Evolutionary conservation across 2,113 vertebrate species (phyloP), one percentile per base, ranked within the genome.

Genomic region (Cricetomys ansorgei): DNA sequence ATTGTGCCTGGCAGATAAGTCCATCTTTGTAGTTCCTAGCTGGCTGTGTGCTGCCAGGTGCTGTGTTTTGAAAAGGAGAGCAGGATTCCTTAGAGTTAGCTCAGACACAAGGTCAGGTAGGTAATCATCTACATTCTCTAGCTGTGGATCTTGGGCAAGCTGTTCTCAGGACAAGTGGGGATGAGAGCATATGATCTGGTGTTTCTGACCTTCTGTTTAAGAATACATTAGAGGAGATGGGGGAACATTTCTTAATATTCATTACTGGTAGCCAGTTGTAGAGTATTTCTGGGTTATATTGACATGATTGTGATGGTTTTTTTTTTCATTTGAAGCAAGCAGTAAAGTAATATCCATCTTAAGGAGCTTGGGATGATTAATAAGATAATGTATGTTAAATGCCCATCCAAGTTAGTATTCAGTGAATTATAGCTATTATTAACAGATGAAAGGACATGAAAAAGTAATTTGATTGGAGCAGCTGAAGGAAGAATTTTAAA

Each of bases 381-480:
- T 95, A 77, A 97, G 75, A 86, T 94, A 50, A 91, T 92, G 17
- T 92, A 86, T 89, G 83, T 94, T 86, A 95, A 95, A 43, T 94
- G 80, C n/a, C 50, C 15, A 73, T 75, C 45, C 67, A 81, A 92
- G 75, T 92, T 96, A 87, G 55, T 96, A 73, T 88, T 95, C 79
- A 93, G 15, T 92, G 95, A 90, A 25, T 93, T 95, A 75, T 76
- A 95, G 86, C 65, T 96, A 40, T 88, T 94, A 92, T 76, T 91
- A 95, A 94, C 81, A 97, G 55, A 88, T 91, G 80, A 95, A 97
- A 93, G 67, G 59, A 92, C 37, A 72, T 90, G 89, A 67, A 89
- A 85, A 95, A 88, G 59, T 81, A 94, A 96, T 96, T 95, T 96
- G 84, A 85, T 89, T 95, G 76, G 80, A 90, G 77, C 40, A 93